Percentiles rank a stretch among this genome's conserved stretches.
These are phyloP conservation scores for Ormyrus labotus DNA, from an alignment of 2,888 invertebrate species.

Conservation along the genomic window DNA sequence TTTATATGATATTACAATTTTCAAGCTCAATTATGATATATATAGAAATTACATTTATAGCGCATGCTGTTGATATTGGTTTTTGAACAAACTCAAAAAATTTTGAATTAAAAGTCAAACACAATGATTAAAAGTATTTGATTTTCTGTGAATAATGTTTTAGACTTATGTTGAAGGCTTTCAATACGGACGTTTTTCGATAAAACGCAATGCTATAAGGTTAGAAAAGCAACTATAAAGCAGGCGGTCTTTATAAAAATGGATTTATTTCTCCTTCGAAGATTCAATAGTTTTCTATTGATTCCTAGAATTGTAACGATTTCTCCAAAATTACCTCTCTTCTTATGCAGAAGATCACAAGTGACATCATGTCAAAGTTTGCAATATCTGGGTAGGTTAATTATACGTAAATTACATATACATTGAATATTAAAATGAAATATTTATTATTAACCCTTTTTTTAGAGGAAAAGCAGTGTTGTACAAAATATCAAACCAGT, in stretches of 20 bases:
- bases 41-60: too few relatives aligned
- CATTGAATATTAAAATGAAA: background rate
- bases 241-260: conserved; percentile 43
- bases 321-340: conserved; percentile 14
- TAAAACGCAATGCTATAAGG: conserved; percentile 6
- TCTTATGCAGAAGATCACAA: conserved; percentile 21
- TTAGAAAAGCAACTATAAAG: conserved; percentile 4
- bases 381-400: conserved; percentile 38
- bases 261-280: conserved; percentile 50
- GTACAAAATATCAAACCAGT: background rate
- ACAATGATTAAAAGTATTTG: too few relatives aligned
- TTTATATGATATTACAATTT: too few relatives aligned
- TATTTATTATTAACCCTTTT: background rate
- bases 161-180: too few relatives aligned
- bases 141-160: too few relatives aligned
- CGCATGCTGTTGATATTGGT: too few relatives aligned
- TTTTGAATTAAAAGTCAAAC: too few relatives aligned
- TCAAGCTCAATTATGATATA: too few relatives aligned
- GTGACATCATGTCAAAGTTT: conserved; percentile 4
- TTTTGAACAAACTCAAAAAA: too few relatives aligned
- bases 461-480: conserved; percentile 15
- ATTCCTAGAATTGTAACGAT: conserved; percentile 39
- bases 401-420: background rate
- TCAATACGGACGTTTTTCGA: too few relatives aligned
- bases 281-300: conserved; percentile 47